Evolutionary conservation across 2,888 invertebrate genomes (phyloP).

Genomic region (Hypena proboscidalis): DNA sequence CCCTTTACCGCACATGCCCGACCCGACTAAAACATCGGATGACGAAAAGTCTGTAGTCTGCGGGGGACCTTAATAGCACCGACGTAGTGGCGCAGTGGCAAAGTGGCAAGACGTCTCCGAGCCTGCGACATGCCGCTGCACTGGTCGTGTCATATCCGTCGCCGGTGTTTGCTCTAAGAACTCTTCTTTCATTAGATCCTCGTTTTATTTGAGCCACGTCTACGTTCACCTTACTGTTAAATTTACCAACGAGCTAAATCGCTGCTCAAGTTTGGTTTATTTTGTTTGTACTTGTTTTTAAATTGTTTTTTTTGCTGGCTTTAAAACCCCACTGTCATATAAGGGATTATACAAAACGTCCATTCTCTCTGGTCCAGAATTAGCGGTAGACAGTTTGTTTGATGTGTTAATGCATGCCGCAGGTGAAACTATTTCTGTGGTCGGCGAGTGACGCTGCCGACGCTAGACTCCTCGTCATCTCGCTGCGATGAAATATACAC

Average conservation of each 20-base stretch:
- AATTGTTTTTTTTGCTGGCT: no score
- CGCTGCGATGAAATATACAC: conserved; percentile 12
- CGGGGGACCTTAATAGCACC: background rate
- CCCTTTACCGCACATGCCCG: no score
- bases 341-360: no score
- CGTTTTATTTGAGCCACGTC: conserved; percentile 2
- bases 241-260: no score
- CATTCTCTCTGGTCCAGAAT: background rate
- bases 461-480: conserved; percentile 2
- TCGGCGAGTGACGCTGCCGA: background rate
- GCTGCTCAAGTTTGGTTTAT: no score
- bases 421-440: conserved; percentile 10
- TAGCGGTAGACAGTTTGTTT: background rate
- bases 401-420: background rate
- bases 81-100: background rate
- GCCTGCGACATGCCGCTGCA: no score
- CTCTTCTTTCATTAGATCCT: conserved; percentile 6
- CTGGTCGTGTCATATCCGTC: conserved; percentile 20
- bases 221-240: background rate
- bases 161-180: conserved; percentile 2
- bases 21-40: no score
- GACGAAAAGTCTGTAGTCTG: no score
- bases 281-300: no score
- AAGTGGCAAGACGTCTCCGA: no score
- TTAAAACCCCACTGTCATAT: no score